Evolutionary conservation across 2,113 vertebrate species (phyloP).

Genomic region (Butastur rufipennis): DNA sequence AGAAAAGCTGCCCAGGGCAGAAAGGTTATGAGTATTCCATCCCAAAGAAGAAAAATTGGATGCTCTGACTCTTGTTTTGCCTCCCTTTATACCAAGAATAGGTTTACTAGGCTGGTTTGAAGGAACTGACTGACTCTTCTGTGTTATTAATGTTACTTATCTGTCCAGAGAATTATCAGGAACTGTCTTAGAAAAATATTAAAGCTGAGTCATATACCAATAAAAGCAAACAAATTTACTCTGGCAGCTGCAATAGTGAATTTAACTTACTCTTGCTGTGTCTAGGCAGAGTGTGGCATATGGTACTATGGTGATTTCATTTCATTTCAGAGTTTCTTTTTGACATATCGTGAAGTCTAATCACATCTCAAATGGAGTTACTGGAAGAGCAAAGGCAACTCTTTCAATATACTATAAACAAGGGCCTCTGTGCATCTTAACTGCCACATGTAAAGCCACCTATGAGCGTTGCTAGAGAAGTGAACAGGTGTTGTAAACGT

Average conservation of each 20-base stretch:
- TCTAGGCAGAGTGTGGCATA: not conserved
- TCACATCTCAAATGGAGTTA: not conserved
- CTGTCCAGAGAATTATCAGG: not conserved
- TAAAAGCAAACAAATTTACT: conserved; percentile 47
- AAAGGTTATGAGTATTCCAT: not conserved
- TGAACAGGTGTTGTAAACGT: not conserved
- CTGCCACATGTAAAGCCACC: not conserved
- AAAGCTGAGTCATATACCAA: conserved; percentile 29
- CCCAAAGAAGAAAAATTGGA: not conserved
- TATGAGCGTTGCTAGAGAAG: not conserved
- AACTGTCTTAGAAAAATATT: conserved; percentile 30
- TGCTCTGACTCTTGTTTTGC: not conserved
- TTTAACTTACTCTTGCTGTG: conserved; percentile 15
- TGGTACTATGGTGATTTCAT: conserved; percentile 19
- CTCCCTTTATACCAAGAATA: not conserved
- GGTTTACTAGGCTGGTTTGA: not conserved
- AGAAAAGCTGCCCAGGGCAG: not conserved
- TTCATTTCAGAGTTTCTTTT: conserved; percentile 25
- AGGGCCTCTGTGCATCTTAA: not conserved
- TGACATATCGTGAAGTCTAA: not conserved
- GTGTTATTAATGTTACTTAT: not conserved
- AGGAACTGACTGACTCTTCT: not conserved
- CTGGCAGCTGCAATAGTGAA: conserved; percentile 16
- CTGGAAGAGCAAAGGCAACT: not conserved
- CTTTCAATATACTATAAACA: not conserved